phyloP scores from a whole-genome alignment of 2,888 invertebrate species.

The Galerucella calmariensis region DNA sequence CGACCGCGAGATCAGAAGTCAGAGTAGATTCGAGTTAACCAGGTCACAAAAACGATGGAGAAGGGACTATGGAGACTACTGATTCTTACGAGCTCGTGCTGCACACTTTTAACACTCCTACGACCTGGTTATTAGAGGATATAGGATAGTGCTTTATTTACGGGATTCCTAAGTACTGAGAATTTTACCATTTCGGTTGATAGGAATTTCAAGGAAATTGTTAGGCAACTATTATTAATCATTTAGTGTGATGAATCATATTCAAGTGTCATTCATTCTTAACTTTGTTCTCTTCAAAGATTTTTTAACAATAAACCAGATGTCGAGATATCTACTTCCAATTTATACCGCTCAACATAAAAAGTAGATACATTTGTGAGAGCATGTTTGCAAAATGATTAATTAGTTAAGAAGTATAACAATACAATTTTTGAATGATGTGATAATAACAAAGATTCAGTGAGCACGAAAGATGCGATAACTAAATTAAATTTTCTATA shows the following conservation, averaged over 20 bases:
- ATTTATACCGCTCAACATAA: too few relatives aligned
- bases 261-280: too few relatives aligned
- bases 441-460: too few relatives aligned
- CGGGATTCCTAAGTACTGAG: slow-evolving; percentile 3
- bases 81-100: slow-evolving; percentile 29
- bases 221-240: not conserved
- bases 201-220: not conserved
- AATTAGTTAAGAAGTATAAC: too few relatives aligned
- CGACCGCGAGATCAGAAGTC: slow-evolving; percentile 27
- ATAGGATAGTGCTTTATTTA: slow-evolving; percentile 4
- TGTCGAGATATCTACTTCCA: too few relatives aligned
- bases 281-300: too few relatives aligned
- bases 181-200: not conserved
- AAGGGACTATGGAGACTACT: slow-evolving; percentile 37
- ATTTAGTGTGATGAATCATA: not conserved
- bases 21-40: slow-evolving; percentile 45
- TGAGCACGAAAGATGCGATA: too few relatives aligned
- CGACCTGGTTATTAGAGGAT: slow-evolving; percentile 15
- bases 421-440: too few relatives aligned
- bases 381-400: too few relatives aligned
- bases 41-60: slow-evolving; percentile 49
- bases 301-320: too few relatives aligned
- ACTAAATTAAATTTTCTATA: too few relatives aligned
- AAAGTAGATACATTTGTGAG: too few relatives aligned
- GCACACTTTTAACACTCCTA: slow-evolving; percentile 19